Evolutionary conservation across 1,140 invertebrate genomes (phyloP), one percentile per base, ranked within the genome.

Genomic region (Plutomurus gul): DNA sequence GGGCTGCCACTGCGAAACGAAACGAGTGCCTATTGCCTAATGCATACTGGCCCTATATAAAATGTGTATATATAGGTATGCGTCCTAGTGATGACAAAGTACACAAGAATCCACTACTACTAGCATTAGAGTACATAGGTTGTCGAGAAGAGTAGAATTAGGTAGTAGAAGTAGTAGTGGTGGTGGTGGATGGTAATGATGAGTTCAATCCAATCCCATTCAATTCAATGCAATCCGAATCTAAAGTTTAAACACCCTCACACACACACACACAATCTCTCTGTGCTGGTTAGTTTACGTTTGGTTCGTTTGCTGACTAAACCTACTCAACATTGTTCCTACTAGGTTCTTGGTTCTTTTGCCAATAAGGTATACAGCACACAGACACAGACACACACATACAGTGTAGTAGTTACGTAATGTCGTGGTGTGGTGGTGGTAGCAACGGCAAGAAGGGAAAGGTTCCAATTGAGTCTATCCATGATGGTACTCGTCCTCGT

Each of bases 191-290:
- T 51, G 47, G 47, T 51, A 51, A 51, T 51, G 47, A 51, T 51
- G 47, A 43, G 39, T 43, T 10, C 39, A 43, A 43, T 43, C 39
- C 39, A 3, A 5, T 60, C 27, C 25, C 36, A 30, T 65, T 33
- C 25, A 65, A 33, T 60, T 65, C 27, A 65, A n/a, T 65, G 56
- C 56, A 33, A 65, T 65, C 30, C 22, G 36, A 65, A 65, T 65
- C 56, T 65, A 65, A 65, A 65, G 27, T 65, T 65, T 65, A 27
- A 65, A 65, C 56, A 65, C 56, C 56, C 56, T 65, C 56, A 65
- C 56, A 33, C 10, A 43, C n/a, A 13, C 39, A 13, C 39, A 13
- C 30, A 33, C 56, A 30, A 30, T 60, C 39, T 43, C 39, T 43
- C 2, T 43, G 2, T 43, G 2, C 56, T 65, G 56, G 56, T 65